Evolutionary conservation across 2,113 vertebrate species (phyloP).

Genomic region (Triplophysa dalaica): DNA sequence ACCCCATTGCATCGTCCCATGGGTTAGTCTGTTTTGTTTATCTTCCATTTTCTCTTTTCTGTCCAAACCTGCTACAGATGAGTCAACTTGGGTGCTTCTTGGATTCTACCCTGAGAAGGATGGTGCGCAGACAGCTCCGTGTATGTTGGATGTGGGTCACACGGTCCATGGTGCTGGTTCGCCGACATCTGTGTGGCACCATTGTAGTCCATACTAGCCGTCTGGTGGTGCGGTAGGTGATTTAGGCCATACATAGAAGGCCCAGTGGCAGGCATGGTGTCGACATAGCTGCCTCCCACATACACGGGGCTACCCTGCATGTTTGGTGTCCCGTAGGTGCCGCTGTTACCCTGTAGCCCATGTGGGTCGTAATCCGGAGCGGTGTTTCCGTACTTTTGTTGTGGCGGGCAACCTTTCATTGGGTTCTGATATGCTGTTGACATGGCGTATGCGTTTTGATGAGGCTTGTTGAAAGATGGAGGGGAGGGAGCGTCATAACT

Average conservation of each 20-base stretch:
- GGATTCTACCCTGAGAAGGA: slow-evolving; percentile 98
- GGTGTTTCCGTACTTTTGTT: slow-evolving; percentile 88
- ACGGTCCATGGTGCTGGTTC: slow-evolving; percentile 90
- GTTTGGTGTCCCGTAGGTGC: slow-evolving; percentile 81
- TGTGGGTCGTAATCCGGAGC: slow-evolving; percentile 92
- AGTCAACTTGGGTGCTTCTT: slow-evolving; percentile 99
- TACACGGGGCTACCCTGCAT: slow-evolving; percentile 94
- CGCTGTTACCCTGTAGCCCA: slow-evolving; percentile 84
- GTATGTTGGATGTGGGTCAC: slow-evolving; percentile 89
- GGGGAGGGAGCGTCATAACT: slow-evolving; percentile 92
- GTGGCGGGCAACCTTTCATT: slow-evolving; percentile 87
- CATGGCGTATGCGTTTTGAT: slow-evolving; percentile 94
- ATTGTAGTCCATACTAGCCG: slow-evolving; percentile 92
- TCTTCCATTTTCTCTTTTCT: slow-evolving; percentile 55
- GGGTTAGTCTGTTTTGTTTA: slow-evolving; percentile 60
- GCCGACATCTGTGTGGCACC: slow-evolving; percentile 82
- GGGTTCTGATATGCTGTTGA: slow-evolving; percentile 87
- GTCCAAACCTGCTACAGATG: slow-evolving; percentile 89
- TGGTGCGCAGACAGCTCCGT: slow-evolving; percentile 95
- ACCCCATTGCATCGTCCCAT: slow-evolving; percentile 65
- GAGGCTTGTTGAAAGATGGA: slow-evolving; percentile 88
- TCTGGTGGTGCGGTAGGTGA: slow-evolving; percentile 91
- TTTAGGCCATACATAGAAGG: slow-evolving; percentile 93
- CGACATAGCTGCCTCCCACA: slow-evolving; percentile 89
- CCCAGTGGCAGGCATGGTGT: slow-evolving; percentile 86